phyloP scores from a whole-genome alignment of 1,140 invertebrate genomes.

The Phymorhynchus buccinoides region DNA sequence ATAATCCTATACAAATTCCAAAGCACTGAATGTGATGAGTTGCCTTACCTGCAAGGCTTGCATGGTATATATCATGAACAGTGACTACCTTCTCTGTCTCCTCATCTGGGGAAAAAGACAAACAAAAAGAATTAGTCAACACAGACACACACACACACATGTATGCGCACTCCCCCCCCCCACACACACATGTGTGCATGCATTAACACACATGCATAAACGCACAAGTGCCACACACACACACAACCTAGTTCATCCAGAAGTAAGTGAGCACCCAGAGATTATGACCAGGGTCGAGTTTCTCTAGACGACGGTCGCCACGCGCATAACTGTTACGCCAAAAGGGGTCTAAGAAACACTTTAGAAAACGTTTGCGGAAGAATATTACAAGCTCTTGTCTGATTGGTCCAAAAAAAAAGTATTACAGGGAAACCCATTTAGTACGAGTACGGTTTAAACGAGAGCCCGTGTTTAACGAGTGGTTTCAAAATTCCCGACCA shows the following conservation, averaged over 20 bases:
- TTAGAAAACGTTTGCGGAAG: too few species aligned
- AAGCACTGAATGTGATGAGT: background rate
- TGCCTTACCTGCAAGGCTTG: background rate
- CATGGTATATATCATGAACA: background rate
- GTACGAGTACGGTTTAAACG: too few species aligned
- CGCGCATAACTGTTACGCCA: background rate
- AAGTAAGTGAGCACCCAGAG: too few species aligned
- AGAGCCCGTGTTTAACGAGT: too few species aligned
- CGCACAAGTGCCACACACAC: background rate
- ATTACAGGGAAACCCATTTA: too few species aligned
- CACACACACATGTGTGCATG: background rate
- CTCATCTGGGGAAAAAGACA: background rate
- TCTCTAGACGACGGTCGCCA: background rate
- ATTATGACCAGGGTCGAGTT: too few species aligned
- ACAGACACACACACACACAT: background rate
- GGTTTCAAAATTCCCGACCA: too few species aligned
- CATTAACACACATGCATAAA: background rate
- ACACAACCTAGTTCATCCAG: background rate
- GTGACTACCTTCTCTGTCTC: constrained; percentile 18
- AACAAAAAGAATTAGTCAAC: background rate
- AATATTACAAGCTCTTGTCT: too few species aligned
- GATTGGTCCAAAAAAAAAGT: too few species aligned
- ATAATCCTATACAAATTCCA: background rate
- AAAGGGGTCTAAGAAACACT: background rate
- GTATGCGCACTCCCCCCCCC: background rate